Base-by-base conservation (phyloP, 1,140 invertebrate species). In the Cyrtorhinus lividipennis region DNA sequence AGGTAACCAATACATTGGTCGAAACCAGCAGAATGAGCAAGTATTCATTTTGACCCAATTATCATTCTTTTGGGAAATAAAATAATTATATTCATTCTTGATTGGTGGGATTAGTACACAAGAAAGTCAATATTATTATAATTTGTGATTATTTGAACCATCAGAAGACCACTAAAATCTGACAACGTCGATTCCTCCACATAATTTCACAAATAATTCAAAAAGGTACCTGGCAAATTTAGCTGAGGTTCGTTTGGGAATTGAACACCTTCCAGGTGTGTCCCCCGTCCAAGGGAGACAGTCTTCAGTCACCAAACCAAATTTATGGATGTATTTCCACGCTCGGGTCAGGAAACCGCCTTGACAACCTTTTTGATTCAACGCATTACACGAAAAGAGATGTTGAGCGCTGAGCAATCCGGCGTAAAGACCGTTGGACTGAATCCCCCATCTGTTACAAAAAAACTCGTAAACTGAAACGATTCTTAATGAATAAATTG, bases 301-400 rank as follows among this genome's bases (percentile, higher is more conserved):
- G 0, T 78, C 72, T 66, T 91, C 87, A 64, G 88, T 82, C 1
- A 92, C 84, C 22, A 92, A 75, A 38, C 30, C 92, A 67, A 83
- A 81, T 73, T 83, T 85, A 64, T 85, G 80, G 56, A 93, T 79
- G 73, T 83, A 96, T 69, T 85, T 83, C 93, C 93, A 97, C 0
- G 93, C 92, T 63, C 85, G 79, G 68, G 95, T 92, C 57, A 95
- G 76, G 70, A 92, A 83, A 0, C 93, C 93, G 0, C 92, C 93
- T 3, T 81, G 76, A 70, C 93, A 97, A 10, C 87, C 90, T 66
- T 82, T 80, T 68, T 91, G 86, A 1, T 81, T 79, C 64, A 80
- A 78, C 59, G 75, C 80, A 69, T 92, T 87, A 70, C 94, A 97
- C 0, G 89, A 89, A 0, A 97, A 71, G 0, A 96, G 74, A 66